Evolutionary conservation across 92 coral and sea anemone species (phyloP).

Genomic region (Ricordea florida): DNA sequence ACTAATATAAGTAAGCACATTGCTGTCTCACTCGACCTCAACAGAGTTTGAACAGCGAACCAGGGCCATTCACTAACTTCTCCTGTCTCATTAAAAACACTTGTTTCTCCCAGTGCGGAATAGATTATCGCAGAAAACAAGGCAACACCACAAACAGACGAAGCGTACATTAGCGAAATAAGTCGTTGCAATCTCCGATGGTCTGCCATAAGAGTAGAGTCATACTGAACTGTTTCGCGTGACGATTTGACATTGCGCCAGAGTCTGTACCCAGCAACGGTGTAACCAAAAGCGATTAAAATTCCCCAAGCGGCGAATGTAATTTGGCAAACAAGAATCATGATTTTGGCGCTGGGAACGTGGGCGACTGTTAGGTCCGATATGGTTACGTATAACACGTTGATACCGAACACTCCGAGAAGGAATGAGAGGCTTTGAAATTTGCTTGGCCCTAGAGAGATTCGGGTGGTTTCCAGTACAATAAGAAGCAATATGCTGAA

Average conservation of each 20-base stretch:
- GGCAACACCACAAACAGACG: conserved; percentile 37
- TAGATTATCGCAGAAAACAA: conserved; percentile 58
- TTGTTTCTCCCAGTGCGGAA: too few species aligned
- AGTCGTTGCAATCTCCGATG: conserved; percentile 40
- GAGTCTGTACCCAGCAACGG: conserved; percentile 45
- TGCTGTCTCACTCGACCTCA: conserved; percentile 55
- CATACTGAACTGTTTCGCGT: conserved; percentile 1
- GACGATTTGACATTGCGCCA: conserved; percentile 64
- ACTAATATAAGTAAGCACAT: conserved; percentile 48
- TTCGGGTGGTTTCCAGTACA: conserved; percentile 66
- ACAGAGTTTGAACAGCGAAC: conserved; percentile 46
- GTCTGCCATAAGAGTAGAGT: conserved; percentile 39
- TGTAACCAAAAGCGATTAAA: conserved; percentile 59
- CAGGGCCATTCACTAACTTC: conserved; percentile 65
- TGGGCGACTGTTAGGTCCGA: conserved; percentile 68
- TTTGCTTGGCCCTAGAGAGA: conserved; percentile 44
- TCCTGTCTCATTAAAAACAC: conserved; percentile 12
- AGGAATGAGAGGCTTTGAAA: conserved; percentile 49
- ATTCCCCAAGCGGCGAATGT: conserved; percentile 80
- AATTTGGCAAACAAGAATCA: conserved; percentile 67
- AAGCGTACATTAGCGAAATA: conserved; percentile 31
- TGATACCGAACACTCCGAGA: conserved; percentile 34
- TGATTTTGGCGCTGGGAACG: conserved; percentile 27
- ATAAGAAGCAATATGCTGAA: conserved; percentile 66
- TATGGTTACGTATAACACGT: conserved; percentile 48